Base-by-base conservation (phyloP, 2,888 invertebrate genomes). In the Xiphydria camelus region DNA sequence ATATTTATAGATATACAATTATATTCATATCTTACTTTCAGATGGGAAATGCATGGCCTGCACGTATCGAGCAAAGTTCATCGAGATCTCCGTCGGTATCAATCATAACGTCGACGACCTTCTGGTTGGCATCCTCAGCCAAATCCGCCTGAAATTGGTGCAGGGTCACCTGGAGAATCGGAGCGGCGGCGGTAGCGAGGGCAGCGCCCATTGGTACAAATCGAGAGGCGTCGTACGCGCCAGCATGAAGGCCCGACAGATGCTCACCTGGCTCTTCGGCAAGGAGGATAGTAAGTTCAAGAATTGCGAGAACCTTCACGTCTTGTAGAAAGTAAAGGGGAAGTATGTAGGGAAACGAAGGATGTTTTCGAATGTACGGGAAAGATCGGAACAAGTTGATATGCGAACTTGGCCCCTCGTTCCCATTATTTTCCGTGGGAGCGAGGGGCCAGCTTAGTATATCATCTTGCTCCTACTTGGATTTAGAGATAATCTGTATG, bases 31-130 rank as follows among this genome's bases (percentile, higher is more conserved):
- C n/a, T n/a, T n/a, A n/a, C 48, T 53, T 79, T 78, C 84, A 96
- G 97, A 97, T 79, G 96, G 95, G 40, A 93, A 92, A 75, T 89
- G 91, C 66, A 80, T 94, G 56, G 95, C 95, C 4, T 91, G 91
- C 75, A 91, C 90, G 2, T 92, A 89, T 77, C 88, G 91, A 57
- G 88, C 92, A 42, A 96, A 96, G 76, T 94, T 93, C 80, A 90
- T 94, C 57, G 96, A 97, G 78, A 90, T 95, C 12, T 96, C 96
- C 0, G 95, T 95, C 9, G 96, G 94, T 9, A 91, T 97, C 67
- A 96, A 95, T 77, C 94, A 96, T 81, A 94, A 95, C 73, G 93
- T 96, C 19, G 96, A 97, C 79, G 95, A 97, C 66, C 83, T 97
- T 0, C 82, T 97, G 31, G 95, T 94, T 17, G 96, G 96, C 1